Base-by-base conservation (phyloP, 2,797 vertebrate genomes). In the Ibycter americanus region DNA sequence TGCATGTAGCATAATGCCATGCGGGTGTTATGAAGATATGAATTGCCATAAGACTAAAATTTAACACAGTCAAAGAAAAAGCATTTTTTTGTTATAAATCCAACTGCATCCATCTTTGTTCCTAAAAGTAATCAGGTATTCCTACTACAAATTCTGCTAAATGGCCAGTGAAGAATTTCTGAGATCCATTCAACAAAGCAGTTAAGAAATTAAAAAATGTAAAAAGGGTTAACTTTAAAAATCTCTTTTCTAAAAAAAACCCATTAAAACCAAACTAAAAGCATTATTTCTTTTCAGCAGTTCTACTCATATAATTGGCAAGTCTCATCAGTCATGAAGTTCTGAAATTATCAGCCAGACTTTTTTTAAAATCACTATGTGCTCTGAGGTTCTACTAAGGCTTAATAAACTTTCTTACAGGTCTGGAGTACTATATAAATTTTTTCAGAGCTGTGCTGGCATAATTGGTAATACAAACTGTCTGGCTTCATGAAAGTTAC, bases 401-500 rank as follows among this genome's bases (percentile, higher is more conserved):
- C 77, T 96, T 97, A 96, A 97, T 87, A 96, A 96, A 96, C 83
- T 95, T 96, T 83, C 91, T 89, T 92, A 85, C 90, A 74, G 92
- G 90, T 94, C 94, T 97, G 88, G 74, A 94, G 55, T 52, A 97
- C 97, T 96, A 89, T 23, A 96, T 96, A 94, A 96, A 95, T 93
- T 89, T 77, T 93, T 79, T 87, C 81, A 95, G 93, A 93, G 83
- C 78, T 85, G n/a, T 67, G 71, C 91, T 96, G 93, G 95, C 92
- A 97, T 87, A 96, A 94, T 58, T 89, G 83, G 91, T 95, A 96
- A 93, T 93, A 82, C 67, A 96, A 96, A 96, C 94, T 96, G 95
- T 94, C 94, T 95, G 92, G 92, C 52, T 97, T 94, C 81, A 90
- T 58, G 81, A 77, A 96, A 96, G 71, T 97, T 97, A 97, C 92